Evolutionary conservation across 64 coral and sea anemone species (phyloP).

Genomic region (Trachythela sp.): DNA sequence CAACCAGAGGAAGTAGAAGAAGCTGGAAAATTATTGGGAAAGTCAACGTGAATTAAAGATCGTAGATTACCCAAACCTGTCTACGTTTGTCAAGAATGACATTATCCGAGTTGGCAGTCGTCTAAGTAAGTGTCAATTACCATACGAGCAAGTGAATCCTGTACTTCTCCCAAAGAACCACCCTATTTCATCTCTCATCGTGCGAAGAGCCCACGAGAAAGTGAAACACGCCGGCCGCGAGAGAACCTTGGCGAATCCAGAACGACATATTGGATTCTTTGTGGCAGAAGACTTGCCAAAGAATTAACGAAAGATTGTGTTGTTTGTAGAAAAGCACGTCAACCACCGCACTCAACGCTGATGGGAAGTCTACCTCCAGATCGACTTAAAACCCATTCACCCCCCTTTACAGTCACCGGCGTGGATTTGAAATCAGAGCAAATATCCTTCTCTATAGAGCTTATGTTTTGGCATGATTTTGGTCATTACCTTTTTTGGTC

Average conservation of each 20-base stretch:
- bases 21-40: slow-evolving; percentile 26
- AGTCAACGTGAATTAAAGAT: not conserved
- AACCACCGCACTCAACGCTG: not conserved
- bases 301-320: not conserved
- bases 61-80: not conserved
- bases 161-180: not conserved
- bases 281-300: slow-evolving; percentile 2
- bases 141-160: slow-evolving; percentile 26
- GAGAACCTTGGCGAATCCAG: not conserved
- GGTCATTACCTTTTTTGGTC: no score
- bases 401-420: not conserved
- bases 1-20: slow-evolving; percentile 26
- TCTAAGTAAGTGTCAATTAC: not conserved
- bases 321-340: not conserved
- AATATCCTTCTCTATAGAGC: no score
- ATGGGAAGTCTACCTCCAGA: slow-evolving; percentile 2
- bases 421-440: no score
- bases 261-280: not conserved
- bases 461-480: no score
- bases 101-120: slow-evolving; percentile 27
- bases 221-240: not conserved
- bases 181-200: slow-evolving; percentile 13
- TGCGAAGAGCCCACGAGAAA: not conserved
- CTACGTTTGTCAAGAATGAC: not conserved
- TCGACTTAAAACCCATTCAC: not conserved